Base-by-base conservation (phyloP, 1,140 invertebrate species). In the Drosophila takahashii region DNA sequence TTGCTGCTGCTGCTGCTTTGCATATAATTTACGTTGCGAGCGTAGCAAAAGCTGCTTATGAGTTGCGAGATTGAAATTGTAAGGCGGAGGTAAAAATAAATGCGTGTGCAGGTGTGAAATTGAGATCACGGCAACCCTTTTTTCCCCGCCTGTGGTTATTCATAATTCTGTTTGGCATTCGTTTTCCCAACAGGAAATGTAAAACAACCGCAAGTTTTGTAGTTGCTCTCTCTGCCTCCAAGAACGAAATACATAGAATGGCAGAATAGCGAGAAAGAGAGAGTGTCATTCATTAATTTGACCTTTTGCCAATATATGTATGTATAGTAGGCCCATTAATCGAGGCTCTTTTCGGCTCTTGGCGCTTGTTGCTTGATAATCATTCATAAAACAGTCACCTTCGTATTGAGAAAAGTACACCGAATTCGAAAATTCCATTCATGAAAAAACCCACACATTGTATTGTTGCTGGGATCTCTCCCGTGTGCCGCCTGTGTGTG, bases 341-440 rank as follows among this genome's bases (percentile, higher is more conserved):
- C 66, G 50, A 70, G 56, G 64, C 66, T 37, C 36, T 37, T 37
- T 37, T 37, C 10, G 65, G 62, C 62, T 56, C 59, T 37, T 66
- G 45, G 56, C 34, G 64, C 64, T 62, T 54, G 48, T 42, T 62
- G 58, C 51, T 60, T 79, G 65, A 74, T 89, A 89, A 87, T 89
- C 84, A 87, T 87, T 87, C 84, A 87, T 87, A 87, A 87, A 87
- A 83, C 65, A 71, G 60, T 65, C 59, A 78, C 61, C 62, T 77
- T 77, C 58, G 83, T 70, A 75, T 79, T 71, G 84, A 87, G 84
- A 87, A 87, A 87, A 80, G 84, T 89, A 87, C 84, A 87, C 77
- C 76, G 84, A 89, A 87, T 89, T 72, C 87, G 77, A 90, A 76
- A 76, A 90, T 90, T 87, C 86, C 90, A 91, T 91, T 91, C 90